These are phyloP conservation scores for Sterrhoptilus dennistouni DNA, from an alignment of 2,113 vertebrate species.

Conservation along the genomic window DNA sequence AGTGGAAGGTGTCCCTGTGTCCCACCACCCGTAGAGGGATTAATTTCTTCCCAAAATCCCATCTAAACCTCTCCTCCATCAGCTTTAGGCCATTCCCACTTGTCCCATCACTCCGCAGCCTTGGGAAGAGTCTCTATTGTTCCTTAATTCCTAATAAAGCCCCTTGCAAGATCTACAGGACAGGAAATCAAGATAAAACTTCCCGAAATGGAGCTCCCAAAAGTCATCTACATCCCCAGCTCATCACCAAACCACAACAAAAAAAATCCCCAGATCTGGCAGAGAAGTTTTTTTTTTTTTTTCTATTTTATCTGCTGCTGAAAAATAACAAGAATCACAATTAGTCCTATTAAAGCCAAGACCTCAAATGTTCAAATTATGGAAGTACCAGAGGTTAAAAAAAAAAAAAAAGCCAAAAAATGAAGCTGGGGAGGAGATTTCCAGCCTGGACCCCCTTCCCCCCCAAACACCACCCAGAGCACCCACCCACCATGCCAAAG, in stretches of 20 bases:
- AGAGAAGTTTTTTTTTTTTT: not conserved
- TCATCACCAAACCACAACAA: not conserved
- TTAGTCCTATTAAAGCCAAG: not conserved
- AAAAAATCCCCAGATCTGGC: not conserved
- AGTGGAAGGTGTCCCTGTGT: not conserved
- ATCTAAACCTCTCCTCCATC: not conserved
- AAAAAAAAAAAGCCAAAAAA: not conserved
- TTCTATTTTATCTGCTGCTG: not conserved
- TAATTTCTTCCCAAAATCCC: not conserved
- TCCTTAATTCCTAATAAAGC: not conserved
- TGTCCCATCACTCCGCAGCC: not conserved
- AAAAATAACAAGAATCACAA: not conserved
- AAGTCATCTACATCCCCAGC: not conserved
- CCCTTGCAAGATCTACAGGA: not conserved
- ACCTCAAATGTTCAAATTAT: not conserved
- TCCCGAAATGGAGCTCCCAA: not conserved
- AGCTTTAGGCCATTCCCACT: not conserved
- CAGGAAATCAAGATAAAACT: not conserved
- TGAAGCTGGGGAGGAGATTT: conserved; percentile 41
- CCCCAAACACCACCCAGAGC: conserved; percentile 26
- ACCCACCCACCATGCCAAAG: conserved; percentile 85
- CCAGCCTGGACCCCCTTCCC: conserved; percentile 4
- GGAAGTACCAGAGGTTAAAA: not conserved
- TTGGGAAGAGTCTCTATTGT: no score
- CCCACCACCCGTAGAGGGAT: not conserved